These are phyloP conservation scores for Sceliomorpha sp. DNA, from an alignment of 2,888 invertebrate species.

Conservation along the genomic window DNA sequence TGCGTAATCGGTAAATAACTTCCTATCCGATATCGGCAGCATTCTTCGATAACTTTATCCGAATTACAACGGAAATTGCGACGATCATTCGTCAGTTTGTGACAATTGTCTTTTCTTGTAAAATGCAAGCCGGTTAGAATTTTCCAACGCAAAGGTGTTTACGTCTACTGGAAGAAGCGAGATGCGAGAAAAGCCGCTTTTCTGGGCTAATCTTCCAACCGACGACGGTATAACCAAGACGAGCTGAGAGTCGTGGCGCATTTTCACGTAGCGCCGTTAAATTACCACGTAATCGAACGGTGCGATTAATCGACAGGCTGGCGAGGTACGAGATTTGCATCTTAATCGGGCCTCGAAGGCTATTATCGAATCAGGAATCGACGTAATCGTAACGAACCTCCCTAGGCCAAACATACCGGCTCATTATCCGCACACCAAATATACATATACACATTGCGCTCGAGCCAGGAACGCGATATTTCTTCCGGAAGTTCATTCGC, in stretches of 20 bases:
- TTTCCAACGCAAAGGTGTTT: constrained; percentile 4
- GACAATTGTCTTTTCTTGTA: too few relatives aligned
- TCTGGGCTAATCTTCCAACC: constrained; percentile 31
- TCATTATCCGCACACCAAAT: constrained; percentile 1
- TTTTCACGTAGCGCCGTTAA: constrained; percentile 55
- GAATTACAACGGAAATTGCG: too few relatives aligned
- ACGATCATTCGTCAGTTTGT: too few relatives aligned
- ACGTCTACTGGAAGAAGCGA: too few relatives aligned
- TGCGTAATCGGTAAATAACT: too few relatives aligned
- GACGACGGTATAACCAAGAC: constrained; percentile 29
- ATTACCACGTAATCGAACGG: constrained; percentile 57
- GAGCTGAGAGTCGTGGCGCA: constrained; percentile 26
- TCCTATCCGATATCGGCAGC: too few relatives aligned
- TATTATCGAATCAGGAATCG: constrained; percentile 54
- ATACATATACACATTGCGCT: constrained; percentile 8
- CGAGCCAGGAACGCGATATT: constrained; percentile 5
- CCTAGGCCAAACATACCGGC: constrained; percentile 32
- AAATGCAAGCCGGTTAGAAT: too few relatives aligned
- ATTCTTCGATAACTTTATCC: too few relatives aligned
- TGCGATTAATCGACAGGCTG: constrained; percentile 55
- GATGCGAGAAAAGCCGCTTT: constrained; percentile 25
- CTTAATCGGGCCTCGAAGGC: constrained; percentile 53
- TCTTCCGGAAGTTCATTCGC: constrained; percentile 7
- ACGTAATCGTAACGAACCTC: constrained; percentile 47
- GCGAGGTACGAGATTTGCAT: constrained; percentile 57